phyloP scores from a whole-genome alignment of 2,113 vertebrate genomes.

The Rhagologus leucostigma region DNA sequence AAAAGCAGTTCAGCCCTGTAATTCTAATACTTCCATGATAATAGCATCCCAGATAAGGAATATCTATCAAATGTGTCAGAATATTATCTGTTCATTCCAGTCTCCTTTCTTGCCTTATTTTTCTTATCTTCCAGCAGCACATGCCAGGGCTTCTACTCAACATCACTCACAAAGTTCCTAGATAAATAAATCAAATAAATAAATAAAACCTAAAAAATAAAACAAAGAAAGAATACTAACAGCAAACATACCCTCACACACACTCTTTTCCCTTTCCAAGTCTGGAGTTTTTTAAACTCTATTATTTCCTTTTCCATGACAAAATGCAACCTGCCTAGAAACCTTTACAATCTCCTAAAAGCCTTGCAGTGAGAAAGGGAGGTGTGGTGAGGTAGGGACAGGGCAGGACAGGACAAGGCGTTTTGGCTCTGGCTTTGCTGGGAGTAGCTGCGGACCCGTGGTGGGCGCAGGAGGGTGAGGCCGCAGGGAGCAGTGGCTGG shows the following conservation, averaged over 20 bases:
- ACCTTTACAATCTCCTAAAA: not conserved
- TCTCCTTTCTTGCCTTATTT: not conserved
- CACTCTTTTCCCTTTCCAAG: not conserved
- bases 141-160: not conserved
- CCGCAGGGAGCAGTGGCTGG: accelerated
- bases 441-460: accelerated
- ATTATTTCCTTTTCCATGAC: not conserved
- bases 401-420: not conserved
- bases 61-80: slow-evolving; percentile 6
- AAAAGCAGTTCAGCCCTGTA: slow-evolving; percentile 16
- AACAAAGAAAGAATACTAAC: not conserved
- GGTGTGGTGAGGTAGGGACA: not conserved
- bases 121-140: slow-evolving; percentile 22
- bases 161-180: not conserved
- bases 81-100: not conserved
- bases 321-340: not conserved
- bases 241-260: not conserved
- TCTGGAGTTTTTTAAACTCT: not conserved
- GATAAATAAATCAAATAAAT: not conserved
- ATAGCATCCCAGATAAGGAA: not conserved
- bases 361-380: not conserved
- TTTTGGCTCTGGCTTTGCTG: accelerated
- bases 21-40: not conserved
- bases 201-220: not conserved
- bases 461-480: accelerated